A percentile compares a stretch with the other conserved stretches of the same genome.
Conservation (phyloP, 92 coral and sea anemone species). For the Phenganax subtilis region DNA sequence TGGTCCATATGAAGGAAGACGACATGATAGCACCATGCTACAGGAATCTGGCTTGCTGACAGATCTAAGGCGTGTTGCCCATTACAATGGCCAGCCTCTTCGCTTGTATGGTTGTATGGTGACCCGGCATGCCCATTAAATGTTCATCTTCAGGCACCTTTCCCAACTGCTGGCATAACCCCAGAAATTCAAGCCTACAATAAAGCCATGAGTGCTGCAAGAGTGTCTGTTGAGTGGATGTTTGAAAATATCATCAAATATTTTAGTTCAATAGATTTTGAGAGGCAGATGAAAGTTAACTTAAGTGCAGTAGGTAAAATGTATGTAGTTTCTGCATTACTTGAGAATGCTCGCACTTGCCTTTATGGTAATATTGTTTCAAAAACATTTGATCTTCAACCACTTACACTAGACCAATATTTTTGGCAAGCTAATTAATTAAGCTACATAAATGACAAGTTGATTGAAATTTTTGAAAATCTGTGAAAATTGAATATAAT, state of each 20-base stretch:
- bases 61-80: neutral
- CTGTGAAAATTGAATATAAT: too few species aligned
- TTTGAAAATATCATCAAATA: slow-evolving; percentile 31
- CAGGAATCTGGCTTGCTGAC: slow-evolving; percentile 6
- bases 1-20: slow-evolving; percentile 38
- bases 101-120: too few species aligned
- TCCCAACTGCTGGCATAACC: neutral
- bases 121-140: too few species aligned
- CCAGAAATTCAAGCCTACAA: slow-evolving; percentile 33
- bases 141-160: too few species aligned
- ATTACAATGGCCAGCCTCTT: too few species aligned
- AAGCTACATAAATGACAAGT: neutral
- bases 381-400: slow-evolving; percentile 1
- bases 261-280: slow-evolving; percentile 26
- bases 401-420: neutral
- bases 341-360: slow-evolving; percentile 37
- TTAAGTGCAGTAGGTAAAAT: slow-evolving; percentile 27
- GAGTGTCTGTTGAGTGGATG: slow-evolving; percentile 35
- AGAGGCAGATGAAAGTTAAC: slow-evolving; percentile 3
- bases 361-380: slow-evolving; percentile 38
- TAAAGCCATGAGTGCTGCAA: slow-evolving; percentile 19
- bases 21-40: slow-evolving; percentile 21
- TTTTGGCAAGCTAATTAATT: neutral
- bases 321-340: slow-evolving; percentile 16
- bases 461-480: too few species aligned